Percentiles rank a stretch among this genome's conserved stretches.
Conservation (phyloP, 2,113 vertebrate genomes). For the Anoura caudifer region DNA sequence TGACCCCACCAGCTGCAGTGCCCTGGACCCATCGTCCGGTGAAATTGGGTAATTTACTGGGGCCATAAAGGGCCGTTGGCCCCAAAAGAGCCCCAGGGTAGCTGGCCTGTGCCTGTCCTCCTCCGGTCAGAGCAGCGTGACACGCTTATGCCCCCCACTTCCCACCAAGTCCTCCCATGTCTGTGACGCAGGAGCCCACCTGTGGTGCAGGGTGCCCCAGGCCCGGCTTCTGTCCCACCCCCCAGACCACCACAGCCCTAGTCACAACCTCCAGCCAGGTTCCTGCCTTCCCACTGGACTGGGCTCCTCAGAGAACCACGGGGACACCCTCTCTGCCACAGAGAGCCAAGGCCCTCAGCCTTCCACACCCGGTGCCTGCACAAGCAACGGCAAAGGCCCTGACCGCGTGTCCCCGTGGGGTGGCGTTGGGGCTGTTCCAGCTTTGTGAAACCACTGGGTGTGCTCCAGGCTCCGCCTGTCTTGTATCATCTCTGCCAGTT, state of each 20-base stretch:
- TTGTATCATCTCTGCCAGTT: background rate
- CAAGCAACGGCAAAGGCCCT: background rate
- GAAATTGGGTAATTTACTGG: no score
- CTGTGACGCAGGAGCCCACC: background rate
- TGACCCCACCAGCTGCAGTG: background rate
- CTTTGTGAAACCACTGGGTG: background rate
- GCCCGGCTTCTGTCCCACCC: background rate
- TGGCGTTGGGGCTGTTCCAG: background rate
- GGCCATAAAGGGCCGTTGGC: background rate
- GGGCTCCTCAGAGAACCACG: background rate
- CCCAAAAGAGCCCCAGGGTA: accelerated
- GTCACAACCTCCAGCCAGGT: background rate
- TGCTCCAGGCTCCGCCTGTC: background rate
- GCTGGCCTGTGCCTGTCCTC: background rate
- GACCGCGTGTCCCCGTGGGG: background rate
- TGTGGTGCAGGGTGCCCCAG: accelerated
- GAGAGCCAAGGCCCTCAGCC: no score
- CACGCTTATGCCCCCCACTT: background rate
- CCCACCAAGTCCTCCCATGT: background rate
- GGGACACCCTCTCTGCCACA: background rate
- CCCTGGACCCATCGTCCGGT: background rate
- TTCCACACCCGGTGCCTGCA: accelerated
- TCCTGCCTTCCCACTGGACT: background rate
- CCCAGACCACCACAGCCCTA: background rate
- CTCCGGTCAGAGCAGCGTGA: background rate